These are phyloP conservation scores for Volucella inflata DNA, from an alignment of 2,888 invertebrate species.

Conservation along the genomic window DNA sequence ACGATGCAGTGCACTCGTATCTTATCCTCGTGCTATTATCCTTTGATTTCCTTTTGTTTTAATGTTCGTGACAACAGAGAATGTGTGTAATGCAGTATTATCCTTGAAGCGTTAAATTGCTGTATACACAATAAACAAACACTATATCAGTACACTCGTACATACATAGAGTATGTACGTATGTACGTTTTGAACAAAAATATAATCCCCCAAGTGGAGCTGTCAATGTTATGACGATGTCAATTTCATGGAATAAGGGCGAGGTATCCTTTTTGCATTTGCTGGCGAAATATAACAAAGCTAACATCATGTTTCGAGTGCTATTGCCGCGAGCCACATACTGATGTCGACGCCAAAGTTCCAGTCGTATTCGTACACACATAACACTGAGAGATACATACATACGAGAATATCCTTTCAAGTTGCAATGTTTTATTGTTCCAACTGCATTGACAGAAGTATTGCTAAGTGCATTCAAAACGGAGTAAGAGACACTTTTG, in stretches of 20 bases:
- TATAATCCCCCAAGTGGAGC: slow-evolving; percentile 51
- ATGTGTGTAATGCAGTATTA: slow-evolving; percentile 63
- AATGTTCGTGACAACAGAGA: slow-evolving; percentile 61
- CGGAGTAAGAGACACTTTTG: slow-evolving; percentile 70
- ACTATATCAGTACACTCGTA: too few relatives aligned
- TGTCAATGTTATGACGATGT: slow-evolving; percentile 48
- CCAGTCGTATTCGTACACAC: slow-evolving; percentile 61
- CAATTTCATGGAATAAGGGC: slow-evolving; percentile 29
- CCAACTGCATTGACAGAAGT: slow-evolving; percentile 53
- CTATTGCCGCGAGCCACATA: slow-evolving; percentile 69
- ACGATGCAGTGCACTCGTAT: not conserved
- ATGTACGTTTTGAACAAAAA: not conserved
- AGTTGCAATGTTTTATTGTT: slow-evolving; percentile 14
- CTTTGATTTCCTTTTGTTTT: slow-evolving; percentile 68
- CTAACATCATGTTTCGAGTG: slow-evolving; percentile 74
- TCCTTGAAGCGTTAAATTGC: slow-evolving; percentile 74
- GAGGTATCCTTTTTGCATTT: slow-evolving; percentile 29
- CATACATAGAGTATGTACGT: too few relatives aligned
- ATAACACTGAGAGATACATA: not conserved
- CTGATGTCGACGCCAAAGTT: slow-evolving; percentile 46
- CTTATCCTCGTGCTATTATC: slow-evolving; percentile 53
- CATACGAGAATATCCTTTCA: slow-evolving; percentile 48
- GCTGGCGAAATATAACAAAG: slow-evolving; percentile 72
- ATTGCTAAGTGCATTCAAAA: slow-evolving; percentile 72
- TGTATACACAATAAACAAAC: slow-evolving; percentile 58